phyloP scores from a whole-genome alignment of 2,797 vertebrate genomes.

The Antrozous pallidus region DNA sequence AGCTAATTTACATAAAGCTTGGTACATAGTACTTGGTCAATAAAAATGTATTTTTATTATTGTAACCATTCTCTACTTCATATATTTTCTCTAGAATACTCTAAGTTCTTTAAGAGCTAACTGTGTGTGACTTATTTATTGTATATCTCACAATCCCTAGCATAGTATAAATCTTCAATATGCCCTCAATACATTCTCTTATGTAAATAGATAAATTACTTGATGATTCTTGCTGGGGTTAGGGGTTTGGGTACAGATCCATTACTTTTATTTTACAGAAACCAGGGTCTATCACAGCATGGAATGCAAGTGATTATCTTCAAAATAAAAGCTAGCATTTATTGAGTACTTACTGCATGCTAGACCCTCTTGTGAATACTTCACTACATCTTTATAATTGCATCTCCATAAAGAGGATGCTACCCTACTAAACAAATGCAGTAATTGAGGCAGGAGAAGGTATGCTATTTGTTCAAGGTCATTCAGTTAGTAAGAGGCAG shows the following conservation, averaged over 20 bases:
- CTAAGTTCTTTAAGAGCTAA: neutral
- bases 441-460: neutral
- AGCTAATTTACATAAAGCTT: neutral
- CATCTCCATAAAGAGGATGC: neutral
- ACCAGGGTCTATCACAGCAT: neutral
- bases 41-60: neutral
- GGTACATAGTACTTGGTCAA: neutral
- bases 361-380: neutral
- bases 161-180: neutral
- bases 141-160: neutral
- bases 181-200: neutral
- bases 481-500: neutral
- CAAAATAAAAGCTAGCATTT: neutral
- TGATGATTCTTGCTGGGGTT: neutral
- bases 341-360: neutral
- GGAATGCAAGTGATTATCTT: neutral
- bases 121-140: neutral
- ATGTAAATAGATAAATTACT: neutral
- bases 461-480: neutral
- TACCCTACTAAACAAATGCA: neutral
- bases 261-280: conserved; percentile 39
- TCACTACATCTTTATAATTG: neutral
- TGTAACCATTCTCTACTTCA: neutral
- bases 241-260: neutral
- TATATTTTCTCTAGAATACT: neutral